Evolutionary conservation across 2,113 vertebrate species (phyloP).

Genomic region (Amazona vittata): DNA sequence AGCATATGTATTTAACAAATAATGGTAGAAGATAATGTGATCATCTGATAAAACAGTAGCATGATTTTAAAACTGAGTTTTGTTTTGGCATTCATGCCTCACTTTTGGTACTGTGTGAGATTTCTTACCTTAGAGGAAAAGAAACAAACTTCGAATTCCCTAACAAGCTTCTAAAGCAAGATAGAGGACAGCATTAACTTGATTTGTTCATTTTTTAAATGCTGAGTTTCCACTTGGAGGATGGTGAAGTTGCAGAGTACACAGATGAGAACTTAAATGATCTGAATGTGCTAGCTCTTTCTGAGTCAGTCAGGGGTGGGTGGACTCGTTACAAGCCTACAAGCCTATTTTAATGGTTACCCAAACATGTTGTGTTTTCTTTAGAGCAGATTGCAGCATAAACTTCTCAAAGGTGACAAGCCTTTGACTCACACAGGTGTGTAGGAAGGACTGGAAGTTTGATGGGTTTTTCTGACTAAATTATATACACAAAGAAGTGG

Average conservation of each 20-base stretch:
- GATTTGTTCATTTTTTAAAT: neutral
- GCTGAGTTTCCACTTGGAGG: neutral
- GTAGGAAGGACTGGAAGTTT: neutral
- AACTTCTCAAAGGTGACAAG: slow-evolving; percentile 34
- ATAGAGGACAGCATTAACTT: neutral
- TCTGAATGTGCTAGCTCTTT: neutral
- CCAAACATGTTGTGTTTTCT: slow-evolving; percentile 54
- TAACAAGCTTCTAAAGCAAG: neutral
- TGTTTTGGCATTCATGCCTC: neutral
- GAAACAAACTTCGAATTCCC: neutral
- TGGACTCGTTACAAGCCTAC: neutral
- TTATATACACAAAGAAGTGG: neutral
- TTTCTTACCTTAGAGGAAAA: neutral
- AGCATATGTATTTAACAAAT: neutral
- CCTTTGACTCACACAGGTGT: slow-evolving; percentile 31
- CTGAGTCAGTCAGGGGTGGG: slow-evolving; percentile 30
- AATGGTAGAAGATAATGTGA: neutral
- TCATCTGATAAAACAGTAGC: neutral
- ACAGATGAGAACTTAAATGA: neutral
- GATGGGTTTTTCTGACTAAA: neutral
- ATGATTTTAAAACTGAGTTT: neutral
- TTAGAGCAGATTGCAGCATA: slow-evolving; percentile 11
- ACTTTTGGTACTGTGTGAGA: neutral
- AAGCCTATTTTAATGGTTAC: slow-evolving; percentile 25
- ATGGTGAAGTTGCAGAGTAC: neutral